Percentiles rank a stretch among this genome's conserved stretches.
Conservation (phyloP, 2,113 vertebrate genomes). For the Hippolais icterina region DNA sequence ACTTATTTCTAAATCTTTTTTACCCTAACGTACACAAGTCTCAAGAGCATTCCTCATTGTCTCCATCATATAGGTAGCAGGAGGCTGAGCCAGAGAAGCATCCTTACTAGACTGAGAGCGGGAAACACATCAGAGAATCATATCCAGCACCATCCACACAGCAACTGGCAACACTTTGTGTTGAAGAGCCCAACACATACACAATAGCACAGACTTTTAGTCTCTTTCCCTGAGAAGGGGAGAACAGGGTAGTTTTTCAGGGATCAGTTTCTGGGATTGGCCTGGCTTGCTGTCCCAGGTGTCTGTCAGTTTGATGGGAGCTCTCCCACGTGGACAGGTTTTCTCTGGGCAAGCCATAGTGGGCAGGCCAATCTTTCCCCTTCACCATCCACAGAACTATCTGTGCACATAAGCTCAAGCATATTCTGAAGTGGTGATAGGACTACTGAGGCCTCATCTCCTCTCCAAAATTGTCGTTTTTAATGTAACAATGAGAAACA, state of each 20-base stretch:
- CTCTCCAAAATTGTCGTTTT: not conserved
- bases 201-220: not conserved
- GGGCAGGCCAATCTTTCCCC: not conserved
- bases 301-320: not conserved
- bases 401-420: not conserved
- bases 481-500: not conserved
- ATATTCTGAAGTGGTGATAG: not conserved
- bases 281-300: not conserved
- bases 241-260: not conserved
- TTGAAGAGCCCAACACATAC: not conserved
- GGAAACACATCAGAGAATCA: not conserved
- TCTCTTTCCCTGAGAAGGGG: not conserved
- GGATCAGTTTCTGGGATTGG: not conserved
- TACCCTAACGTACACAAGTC: not conserved
- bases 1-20: not conserved
- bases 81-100: not conserved
- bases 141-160: not conserved
- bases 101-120: not conserved
- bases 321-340: not conserved
- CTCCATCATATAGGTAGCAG: not conserved
- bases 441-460: not conserved
- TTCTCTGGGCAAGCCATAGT: accelerated
- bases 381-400: not conserved
- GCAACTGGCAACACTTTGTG: not conserved
- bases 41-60: not conserved